These are phyloP conservation scores for Aspidapion aeneum DNA, from an alignment of 2,888 invertebrate species.

Conservation along the genomic window DNA sequence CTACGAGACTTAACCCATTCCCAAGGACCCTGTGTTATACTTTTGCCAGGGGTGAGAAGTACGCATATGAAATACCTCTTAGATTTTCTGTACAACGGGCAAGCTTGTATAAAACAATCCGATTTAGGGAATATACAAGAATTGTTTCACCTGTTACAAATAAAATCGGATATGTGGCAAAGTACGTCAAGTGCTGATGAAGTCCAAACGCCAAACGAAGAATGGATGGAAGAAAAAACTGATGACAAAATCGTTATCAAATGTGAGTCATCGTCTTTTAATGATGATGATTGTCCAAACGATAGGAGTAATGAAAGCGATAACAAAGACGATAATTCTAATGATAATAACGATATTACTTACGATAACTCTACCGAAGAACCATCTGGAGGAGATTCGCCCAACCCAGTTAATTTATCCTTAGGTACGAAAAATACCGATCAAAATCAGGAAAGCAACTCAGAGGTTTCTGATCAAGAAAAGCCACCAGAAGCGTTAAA, in stretches of 20 bases:
- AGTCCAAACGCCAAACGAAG: slow-evolving; percentile 41
- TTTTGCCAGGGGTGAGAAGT: slow-evolving; percentile 79
- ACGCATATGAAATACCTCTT: slow-evolving; percentile 77
- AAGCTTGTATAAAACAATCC: slow-evolving; percentile 77
- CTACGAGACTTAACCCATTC: slow-evolving; percentile 68
- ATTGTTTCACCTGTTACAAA: slow-evolving; percentile 77
- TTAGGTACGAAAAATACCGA: slow-evolving; percentile 56
- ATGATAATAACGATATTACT: slow-evolving; percentile 47
- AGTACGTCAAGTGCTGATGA: slow-evolving; percentile 44
- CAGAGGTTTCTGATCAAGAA: slow-evolving; percentile 37
- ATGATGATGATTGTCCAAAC: slow-evolving; percentile 46
- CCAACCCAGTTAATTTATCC: slow-evolving; percentile 80
- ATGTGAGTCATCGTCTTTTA: slow-evolving; percentile 29
- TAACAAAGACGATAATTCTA: slow-evolving; percentile 49
- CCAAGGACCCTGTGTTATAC: slow-evolving; percentile 73
- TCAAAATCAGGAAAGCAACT: slow-evolving; percentile 33
- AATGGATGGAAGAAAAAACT: slow-evolving; percentile 36
- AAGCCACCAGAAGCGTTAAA: slow-evolving; percentile 51
- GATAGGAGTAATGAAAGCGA: slow-evolving; percentile 53
- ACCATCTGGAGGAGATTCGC: slow-evolving; percentile 68
- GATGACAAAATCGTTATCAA: slow-evolving; percentile 36
- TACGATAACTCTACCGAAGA: slow-evolving; percentile 46
- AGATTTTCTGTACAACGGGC: slow-evolving; percentile 82
- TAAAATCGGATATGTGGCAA: slow-evolving; percentile 77
- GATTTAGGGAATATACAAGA: slow-evolving; percentile 83